A percentile compares a stretch with the other conserved stretches of the same genome.
These are phyloP conservation scores for Drosophila mojavensis DNA, from an alignment of 1,140 invertebrate genomes.

Conservation along the genomic window DNA sequence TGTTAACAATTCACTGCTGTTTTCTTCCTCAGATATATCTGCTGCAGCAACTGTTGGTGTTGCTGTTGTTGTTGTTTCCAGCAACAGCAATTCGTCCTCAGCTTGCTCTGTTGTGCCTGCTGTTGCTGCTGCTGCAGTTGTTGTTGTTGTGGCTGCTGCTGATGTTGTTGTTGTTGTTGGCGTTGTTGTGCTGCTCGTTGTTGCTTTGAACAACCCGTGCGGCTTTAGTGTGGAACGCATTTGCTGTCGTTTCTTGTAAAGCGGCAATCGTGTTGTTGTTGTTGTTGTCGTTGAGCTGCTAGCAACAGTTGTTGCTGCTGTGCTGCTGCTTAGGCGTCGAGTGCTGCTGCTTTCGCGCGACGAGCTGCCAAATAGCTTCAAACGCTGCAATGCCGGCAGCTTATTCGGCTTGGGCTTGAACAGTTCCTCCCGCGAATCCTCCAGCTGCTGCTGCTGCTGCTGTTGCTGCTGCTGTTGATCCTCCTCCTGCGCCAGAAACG, in stretches of 20 bases:
- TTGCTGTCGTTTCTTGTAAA: conserved; percentile 75
- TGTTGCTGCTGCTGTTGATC: conserved; percentile 14
- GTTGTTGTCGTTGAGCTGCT: conserved; percentile 22
- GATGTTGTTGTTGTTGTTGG: conserved; percentile 13
- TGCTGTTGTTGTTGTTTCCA: conserved; percentile 18
- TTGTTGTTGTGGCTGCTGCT: conserved; percentile 8
- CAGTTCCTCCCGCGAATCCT: conserved; percentile 28
- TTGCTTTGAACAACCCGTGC: conserved; percentile 54
- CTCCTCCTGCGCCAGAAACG: conserved; percentile 34
- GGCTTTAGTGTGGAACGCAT: conserved; percentile 71
- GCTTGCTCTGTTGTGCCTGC: conserved; percentile 5
- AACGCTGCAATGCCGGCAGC: conserved; percentile 60
- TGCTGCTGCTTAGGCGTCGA: conserved; percentile 32
- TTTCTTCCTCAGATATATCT: conserved; percentile 19
- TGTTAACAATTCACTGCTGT: conserved; percentile 6
- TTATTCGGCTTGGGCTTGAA: conserved; percentile 51
- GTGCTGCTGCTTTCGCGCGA: conserved; percentile 58
- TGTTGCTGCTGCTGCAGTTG: too few relatives aligned
- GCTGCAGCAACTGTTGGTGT: conserved; percentile 2
- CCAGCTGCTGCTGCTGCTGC: conserved; percentile 10
- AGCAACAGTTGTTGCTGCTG: conserved; percentile 10
- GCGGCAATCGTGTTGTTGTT: conserved; percentile 73
- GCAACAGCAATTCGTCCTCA: not conserved
- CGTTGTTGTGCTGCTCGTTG: conserved; percentile 17
- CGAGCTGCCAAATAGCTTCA: conserved; percentile 76